A percentile compares a stretch with the other conserved stretches of the same genome.
Conservation (phyloP, 35 echinoderm and acorn worm genomes). For the Holothuria glaberrima region DNA sequence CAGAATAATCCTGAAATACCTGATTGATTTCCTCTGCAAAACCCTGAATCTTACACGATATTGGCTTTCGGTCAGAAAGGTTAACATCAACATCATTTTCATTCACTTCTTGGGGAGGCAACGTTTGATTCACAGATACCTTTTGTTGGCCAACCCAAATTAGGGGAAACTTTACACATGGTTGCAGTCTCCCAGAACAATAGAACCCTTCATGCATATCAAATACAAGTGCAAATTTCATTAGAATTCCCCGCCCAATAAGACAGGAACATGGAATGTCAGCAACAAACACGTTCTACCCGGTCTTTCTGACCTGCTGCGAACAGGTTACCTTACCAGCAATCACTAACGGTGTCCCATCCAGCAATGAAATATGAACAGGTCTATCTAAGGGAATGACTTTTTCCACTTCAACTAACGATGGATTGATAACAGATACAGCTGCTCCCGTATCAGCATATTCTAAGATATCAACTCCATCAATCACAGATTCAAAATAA, state of each 20-base stretch:
- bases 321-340: background rate
- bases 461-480: background rate
- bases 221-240: background rate
- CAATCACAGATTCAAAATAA: background rate
- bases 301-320: background rate
- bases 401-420: background rate
- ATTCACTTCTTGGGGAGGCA: background rate
- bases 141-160: background rate
- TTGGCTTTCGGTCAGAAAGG: background rate
- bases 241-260: background rate
- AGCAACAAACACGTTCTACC: background rate
- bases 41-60: background rate
- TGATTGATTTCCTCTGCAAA: background rate
- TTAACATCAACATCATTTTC: background rate
- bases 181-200: background rate
- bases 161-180: background rate
- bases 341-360: background rate
- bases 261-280: background rate
- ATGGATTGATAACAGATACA: background rate
- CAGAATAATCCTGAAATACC: background rate
- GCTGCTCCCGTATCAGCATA: slow-evolving; percentile 5
- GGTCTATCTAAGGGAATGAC: slow-evolving; percentile 4
- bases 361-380: background rate
- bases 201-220: background rate
- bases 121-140: background rate